Evolutionary conservation across 2,113 vertebrate species (phyloP).

Genomic region (Daphoenositta chrysoptera): DNA sequence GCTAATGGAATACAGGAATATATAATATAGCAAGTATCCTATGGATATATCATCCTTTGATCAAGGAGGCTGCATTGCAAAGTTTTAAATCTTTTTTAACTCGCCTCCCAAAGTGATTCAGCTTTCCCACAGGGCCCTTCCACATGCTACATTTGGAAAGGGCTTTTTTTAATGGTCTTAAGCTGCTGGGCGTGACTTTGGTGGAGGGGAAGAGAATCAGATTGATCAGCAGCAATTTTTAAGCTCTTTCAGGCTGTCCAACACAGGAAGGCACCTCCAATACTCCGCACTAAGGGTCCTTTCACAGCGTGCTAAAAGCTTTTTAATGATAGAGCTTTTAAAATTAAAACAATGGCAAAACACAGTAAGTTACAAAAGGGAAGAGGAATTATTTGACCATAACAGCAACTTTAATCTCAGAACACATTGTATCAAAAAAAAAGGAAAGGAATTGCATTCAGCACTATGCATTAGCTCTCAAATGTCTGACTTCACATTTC

Average conservation of each 20-base stretch:
- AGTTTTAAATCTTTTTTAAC: neutral
- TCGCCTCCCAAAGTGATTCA: neutral
- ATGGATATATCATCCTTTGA: neutral
- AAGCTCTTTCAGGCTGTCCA: neutral
- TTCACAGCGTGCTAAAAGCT: neutral
- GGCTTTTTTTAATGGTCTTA: neutral
- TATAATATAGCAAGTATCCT: neutral
- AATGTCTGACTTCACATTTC: neutral
- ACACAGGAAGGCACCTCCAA: neutral
- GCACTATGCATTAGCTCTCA: neutral
- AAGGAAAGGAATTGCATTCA: neutral
- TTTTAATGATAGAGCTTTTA: neutral
- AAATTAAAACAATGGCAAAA: conserved; percentile 50
- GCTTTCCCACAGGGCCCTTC: neutral
- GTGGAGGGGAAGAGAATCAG: neutral
- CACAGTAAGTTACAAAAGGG: neutral
- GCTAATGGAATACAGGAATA: neutral
- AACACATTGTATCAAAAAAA: neutral
- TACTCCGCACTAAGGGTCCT: neutral
- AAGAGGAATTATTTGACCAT: conserved; percentile 12
- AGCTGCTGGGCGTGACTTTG: neutral
- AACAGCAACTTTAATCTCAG: neutral
- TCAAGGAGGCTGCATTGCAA: neutral
- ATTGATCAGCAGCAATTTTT: neutral
- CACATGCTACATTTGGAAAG: neutral